A percentile compares a stretch with the other conserved stretches of the same genome.
phyloP scores from a whole-genome alignment of 2,797 vertebrate genomes.

The Sebastes cheni region DNA sequence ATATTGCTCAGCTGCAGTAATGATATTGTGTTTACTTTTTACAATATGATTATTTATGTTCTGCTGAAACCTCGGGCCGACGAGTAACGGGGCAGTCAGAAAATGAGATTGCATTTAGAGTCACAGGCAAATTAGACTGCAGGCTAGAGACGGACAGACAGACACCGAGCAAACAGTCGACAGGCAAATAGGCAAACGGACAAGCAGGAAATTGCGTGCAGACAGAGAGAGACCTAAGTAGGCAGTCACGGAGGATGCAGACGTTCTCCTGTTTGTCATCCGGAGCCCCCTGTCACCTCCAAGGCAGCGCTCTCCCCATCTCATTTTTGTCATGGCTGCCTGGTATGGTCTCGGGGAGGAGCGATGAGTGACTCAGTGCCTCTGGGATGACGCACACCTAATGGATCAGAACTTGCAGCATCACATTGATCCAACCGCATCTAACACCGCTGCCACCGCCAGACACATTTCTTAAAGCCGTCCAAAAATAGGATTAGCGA shows the following conservation, averaged over 20 bases:
- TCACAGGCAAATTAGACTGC: constrained; percentile 33
- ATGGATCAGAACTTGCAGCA: constrained; percentile 60
- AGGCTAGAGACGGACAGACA: constrained; percentile 19
- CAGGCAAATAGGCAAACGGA: constrained; percentile 3
- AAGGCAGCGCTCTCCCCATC: constrained; percentile 24
- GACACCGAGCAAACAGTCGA: constrained; percentile 6
- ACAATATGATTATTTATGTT: constrained; percentile 55
- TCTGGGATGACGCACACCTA: constrained; percentile 64
- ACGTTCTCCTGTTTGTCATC: constrained; percentile 51
- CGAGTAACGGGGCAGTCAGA: constrained; percentile 22
- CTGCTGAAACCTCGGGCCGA: constrained; percentile 36
- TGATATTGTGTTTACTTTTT: constrained; percentile 52
- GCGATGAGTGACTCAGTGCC: constrained; percentile 62
- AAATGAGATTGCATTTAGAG: constrained; percentile 43
- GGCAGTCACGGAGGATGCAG: constrained; percentile 41
- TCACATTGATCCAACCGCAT: constrained; percentile 50
- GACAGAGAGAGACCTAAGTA: constrained; percentile 38
- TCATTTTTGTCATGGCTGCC: constrained; percentile 44
- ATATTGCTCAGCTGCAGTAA: constrained; percentile 40
- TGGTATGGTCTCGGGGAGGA: constrained; percentile 26
- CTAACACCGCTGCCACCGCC: constrained; percentile 28
- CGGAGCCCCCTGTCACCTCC: constrained; percentile 47
- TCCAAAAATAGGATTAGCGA: constrained; percentile 32
- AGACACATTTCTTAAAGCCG: constrained; percentile 34
- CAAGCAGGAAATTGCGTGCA: constrained; percentile 30